These are phyloP conservation scores for Edolisoma coerulescens DNA, from an alignment of 2,113 vertebrate species.

Conservation along the genomic window DNA sequence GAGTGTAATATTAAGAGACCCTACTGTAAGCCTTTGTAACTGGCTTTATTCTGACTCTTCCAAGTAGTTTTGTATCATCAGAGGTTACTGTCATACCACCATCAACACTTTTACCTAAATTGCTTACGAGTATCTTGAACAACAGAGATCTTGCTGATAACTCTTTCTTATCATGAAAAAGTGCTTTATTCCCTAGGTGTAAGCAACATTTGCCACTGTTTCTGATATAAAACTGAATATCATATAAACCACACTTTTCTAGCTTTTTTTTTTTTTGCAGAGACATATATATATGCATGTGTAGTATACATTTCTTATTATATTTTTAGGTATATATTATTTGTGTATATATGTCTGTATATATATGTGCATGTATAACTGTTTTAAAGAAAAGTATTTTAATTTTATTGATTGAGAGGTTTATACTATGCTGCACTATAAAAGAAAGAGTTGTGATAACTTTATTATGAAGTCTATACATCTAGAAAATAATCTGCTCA, in stretches of 20 bases:
- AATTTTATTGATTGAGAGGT: not conserved
- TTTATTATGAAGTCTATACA: not conserved
- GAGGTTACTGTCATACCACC: not conserved
- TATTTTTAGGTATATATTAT: not conserved
- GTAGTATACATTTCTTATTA: not conserved
- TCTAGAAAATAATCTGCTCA: not conserved
- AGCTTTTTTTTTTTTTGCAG: not conserved
- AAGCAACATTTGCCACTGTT: not conserved
- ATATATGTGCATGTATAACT: accelerated
- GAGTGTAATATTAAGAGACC: not conserved
- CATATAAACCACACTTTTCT: not conserved
- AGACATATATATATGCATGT: not conserved
- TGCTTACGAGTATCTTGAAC: not conserved
- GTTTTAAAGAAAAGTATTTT: not conserved
- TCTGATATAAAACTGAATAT: not conserved
- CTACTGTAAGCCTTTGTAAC: not conserved
- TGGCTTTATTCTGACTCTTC: not conserved
- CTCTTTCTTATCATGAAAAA: not conserved
- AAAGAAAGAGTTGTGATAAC: not conserved
- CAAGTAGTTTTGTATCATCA: not conserved
- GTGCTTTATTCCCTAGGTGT: not conserved
- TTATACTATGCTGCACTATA: not conserved
- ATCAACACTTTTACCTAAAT: not conserved
- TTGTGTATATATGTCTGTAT: not conserved
- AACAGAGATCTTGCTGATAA: not conserved